These are phyloP conservation scores for Drosophila pseudoobscura DNA, from an alignment of 1,140 invertebrate genomes.

Conservation along the genomic window DNA sequence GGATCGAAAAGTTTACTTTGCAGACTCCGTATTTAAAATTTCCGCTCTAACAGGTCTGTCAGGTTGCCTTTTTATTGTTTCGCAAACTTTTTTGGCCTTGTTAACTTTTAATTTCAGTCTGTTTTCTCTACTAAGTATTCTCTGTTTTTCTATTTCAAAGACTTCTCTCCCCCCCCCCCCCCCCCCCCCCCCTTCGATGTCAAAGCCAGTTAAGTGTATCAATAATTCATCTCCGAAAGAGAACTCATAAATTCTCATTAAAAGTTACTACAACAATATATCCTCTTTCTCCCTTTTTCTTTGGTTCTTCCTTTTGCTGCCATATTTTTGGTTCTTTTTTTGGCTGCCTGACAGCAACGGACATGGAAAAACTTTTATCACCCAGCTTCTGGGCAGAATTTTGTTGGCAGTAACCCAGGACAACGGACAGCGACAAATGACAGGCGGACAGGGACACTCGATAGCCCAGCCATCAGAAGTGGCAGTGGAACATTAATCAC, in stretches of 20 bases:
- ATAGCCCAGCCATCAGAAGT: slow-evolving; percentile 24
- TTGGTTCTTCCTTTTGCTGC: slow-evolving; percentile 18
- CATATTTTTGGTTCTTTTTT: slow-evolving; percentile 28
- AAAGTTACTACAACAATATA: slow-evolving; percentile 57
- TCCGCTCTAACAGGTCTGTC: too few relatives aligned
- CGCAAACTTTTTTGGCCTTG: not conserved
- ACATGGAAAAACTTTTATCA: slow-evolving; percentile 64
- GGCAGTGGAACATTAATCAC: slow-evolving; percentile 55
- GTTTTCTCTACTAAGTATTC: not conserved
- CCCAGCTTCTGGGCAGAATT: slow-evolving; percentile 4
- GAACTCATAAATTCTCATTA: slow-evolving; percentile 74
- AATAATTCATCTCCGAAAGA: slow-evolving; percentile 54
- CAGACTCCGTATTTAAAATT: too few relatives aligned
- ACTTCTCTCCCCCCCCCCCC: not conserved
- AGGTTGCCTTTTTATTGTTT: too few relatives aligned
- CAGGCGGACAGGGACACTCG: slow-evolving; percentile 56
- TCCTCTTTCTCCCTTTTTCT: slow-evolving; percentile 7
- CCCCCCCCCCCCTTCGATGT: not conserved
- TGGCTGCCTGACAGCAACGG: slow-evolving; percentile 54
- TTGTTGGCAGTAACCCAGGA: slow-evolving; percentile 25
- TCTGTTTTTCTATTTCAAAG: too few relatives aligned
- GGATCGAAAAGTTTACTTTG: too few relatives aligned
- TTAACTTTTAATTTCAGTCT: not conserved
- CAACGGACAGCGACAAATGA: slow-evolving; percentile 64
- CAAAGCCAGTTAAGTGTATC: slow-evolving; percentile 24